Percentiles rank a stretch among this genome's conserved stretches.
phyloP scores from a whole-genome alignment of 2,797 vertebrate genomes.

The Pseudotriccus pelzelni region DNA sequence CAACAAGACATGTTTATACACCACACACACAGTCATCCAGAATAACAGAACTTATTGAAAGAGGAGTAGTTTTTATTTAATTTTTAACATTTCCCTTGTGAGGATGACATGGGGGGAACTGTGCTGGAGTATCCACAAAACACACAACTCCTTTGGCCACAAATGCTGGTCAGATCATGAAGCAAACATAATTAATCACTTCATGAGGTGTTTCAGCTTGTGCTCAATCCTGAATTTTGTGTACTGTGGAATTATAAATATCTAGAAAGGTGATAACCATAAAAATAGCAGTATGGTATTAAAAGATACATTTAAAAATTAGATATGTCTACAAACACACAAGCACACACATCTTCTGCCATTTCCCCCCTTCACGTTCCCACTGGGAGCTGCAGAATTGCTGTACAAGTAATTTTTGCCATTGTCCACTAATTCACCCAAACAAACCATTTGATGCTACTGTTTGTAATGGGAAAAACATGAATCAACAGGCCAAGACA shows the following conservation, averaged over 20 bases:
- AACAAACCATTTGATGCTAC: slow-evolving; percentile 47
- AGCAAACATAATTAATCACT: neutral
- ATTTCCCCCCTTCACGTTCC: neutral
- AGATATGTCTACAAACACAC: neutral
- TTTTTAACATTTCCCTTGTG: neutral
- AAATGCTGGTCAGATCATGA: neutral
- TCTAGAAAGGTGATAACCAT: neutral
- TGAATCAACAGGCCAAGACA: slow-evolving; percentile 31
- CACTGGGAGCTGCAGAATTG: neutral
- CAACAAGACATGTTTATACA: neutral
- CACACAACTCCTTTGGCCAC: neutral
- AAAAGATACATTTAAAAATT: neutral
- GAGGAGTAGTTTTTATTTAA: neutral
- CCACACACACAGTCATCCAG: neutral
- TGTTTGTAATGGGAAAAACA: slow-evolving; percentile 59
- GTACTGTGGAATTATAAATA: neutral
- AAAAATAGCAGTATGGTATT: neutral
- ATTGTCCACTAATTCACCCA: neutral
- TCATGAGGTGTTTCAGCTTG: neutral
- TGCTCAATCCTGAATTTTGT: neutral
- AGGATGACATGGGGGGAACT: neutral
- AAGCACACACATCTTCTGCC: neutral
- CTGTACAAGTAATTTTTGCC: slow-evolving; percentile 22
- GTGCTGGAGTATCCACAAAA: neutral
- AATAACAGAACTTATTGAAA: neutral